A percentile compares a stretch with the other conserved stretches of the same genome.
These are phyloP conservation scores for Ameiurus melas DNA, from an alignment of 2,113 vertebrate genomes.

Conservation along the genomic window DNA sequence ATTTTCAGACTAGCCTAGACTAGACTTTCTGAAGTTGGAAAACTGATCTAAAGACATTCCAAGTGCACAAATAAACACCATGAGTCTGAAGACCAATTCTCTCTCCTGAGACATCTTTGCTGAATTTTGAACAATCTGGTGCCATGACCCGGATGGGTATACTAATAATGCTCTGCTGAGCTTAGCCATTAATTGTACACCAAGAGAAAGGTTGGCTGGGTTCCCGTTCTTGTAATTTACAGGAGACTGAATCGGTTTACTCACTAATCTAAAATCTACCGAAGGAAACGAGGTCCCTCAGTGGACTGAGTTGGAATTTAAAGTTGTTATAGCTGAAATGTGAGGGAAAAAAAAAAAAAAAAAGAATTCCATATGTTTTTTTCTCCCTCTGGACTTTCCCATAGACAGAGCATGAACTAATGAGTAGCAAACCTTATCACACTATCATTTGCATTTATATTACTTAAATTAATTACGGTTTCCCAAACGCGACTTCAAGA, in stretches of 20 bases:
- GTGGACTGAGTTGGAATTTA: not conserved
- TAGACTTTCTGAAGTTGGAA: not conserved
- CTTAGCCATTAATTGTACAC: not conserved
- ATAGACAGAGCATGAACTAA: not conserved
- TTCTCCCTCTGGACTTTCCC: not conserved
- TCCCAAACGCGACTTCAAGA: conserved; percentile 10
- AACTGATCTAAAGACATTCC: not conserved
- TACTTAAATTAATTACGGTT: conserved; percentile 35
- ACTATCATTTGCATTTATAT: conserved; percentile 37
- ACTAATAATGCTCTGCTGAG: not conserved
- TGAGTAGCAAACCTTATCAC: not conserved
- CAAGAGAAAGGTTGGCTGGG: not conserved
- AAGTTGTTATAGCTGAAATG: not conserved
- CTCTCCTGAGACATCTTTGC: not conserved
- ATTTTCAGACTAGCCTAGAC: not conserved
- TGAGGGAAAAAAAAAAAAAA: too few species aligned
- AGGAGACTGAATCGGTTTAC: not conserved
- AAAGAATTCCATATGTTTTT: not conserved
- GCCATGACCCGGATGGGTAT: not conserved
- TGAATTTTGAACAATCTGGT: not conserved
- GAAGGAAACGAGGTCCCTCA: not conserved
- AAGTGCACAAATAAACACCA: not conserved
- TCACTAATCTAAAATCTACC: not conserved
- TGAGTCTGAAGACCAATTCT: not conserved
- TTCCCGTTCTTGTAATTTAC: not conserved